These are phyloP conservation scores for Ambastaia sidthimunki DNA, from an alignment of 2,797 vertebrate genomes.

Conservation along the genomic window DNA sequence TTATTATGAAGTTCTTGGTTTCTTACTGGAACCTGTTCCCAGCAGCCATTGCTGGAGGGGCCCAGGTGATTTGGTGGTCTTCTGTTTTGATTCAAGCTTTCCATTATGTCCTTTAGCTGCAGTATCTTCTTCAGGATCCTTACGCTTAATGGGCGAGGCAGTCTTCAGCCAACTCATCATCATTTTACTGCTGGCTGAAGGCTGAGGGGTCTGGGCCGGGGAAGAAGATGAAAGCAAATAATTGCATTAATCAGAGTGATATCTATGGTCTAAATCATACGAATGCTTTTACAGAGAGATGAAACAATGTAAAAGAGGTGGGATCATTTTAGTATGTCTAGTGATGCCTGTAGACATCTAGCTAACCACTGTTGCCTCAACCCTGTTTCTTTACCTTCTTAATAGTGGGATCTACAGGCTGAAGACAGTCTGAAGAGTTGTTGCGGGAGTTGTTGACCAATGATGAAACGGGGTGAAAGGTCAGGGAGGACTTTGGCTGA, in stretches of 20 bases:
- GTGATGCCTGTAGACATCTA: not conserved
- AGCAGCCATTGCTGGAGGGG: slow-evolving; percentile 75
- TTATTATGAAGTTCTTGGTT: slow-evolving; percentile 68
- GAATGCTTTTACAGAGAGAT: not conserved
- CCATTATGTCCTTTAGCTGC: slow-evolving; percentile 62
- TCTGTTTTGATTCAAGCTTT: slow-evolving; percentile 62
- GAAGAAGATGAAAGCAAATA: not conserved
- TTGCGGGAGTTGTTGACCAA: slow-evolving; percentile 89
- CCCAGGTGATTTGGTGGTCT: slow-evolving; percentile 71
- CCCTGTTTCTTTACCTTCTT: slow-evolving; percentile 76
- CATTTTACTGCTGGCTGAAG: slow-evolving; percentile 81
- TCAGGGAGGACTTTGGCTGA: slow-evolving; percentile 82
- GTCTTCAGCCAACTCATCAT: slow-evolving; percentile 88
- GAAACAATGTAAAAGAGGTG: not conserved
- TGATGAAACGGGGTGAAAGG: slow-evolving; percentile 89
- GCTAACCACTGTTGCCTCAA: not conserved
- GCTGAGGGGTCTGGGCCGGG: slow-evolving; percentile 74
- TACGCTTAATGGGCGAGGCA: slow-evolving; percentile 78
- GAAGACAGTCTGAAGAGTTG: slow-evolving; percentile 85
- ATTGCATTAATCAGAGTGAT: not conserved
- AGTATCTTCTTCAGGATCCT: slow-evolving; percentile 56
- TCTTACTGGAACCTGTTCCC: slow-evolving; percentile 73
- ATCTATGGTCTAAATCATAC: not conserved
- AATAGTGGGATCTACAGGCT: slow-evolving; percentile 74
- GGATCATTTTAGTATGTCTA: not conserved